Evolutionary conservation across 2,113 vertebrate genomes (phyloP).

Genomic region (Pagrus major): DNA sequence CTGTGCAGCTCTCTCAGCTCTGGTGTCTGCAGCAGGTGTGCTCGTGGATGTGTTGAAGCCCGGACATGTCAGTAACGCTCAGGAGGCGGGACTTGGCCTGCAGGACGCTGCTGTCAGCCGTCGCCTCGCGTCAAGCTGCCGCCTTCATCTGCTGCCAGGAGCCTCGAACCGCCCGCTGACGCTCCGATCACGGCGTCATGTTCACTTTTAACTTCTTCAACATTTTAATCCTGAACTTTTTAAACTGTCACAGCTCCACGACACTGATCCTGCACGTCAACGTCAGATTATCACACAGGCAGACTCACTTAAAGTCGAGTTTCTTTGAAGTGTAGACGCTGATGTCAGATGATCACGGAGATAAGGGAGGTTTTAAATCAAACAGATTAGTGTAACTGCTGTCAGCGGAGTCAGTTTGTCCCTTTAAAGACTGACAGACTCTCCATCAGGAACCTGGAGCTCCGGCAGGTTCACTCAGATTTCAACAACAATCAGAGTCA

Average conservation of each 20-base stretch:
- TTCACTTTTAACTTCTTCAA: not conserved
- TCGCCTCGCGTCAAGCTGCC: not conserved
- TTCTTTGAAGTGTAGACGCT: not conserved
- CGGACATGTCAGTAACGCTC: not conserved
- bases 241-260: not conserved
- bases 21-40: too few species aligned
- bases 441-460: not conserved
- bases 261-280: not conserved
- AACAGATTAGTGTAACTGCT: conserved; percentile 19
- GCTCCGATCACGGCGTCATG: not conserved
- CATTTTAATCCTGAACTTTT: not conserved
- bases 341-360: not conserved
- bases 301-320: not conserved
- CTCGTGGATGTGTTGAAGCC: not conserved
- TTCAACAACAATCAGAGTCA: not conserved
- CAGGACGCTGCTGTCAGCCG: not conserved
- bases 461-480: not conserved
- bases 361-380: not conserved
- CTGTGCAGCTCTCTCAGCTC: too few species aligned
- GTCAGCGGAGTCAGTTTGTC: conserved; percentile 9
- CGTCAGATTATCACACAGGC: not conserved
- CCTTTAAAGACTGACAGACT: not conserved
- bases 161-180: not conserved
- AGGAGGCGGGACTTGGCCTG: conserved; percentile 4
- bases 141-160: conserved; percentile 33